These are phyloP conservation scores for Plebejus melissa DNA, from an alignment of 2,888 invertebrate species.

Conservation along the genomic window DNA sequence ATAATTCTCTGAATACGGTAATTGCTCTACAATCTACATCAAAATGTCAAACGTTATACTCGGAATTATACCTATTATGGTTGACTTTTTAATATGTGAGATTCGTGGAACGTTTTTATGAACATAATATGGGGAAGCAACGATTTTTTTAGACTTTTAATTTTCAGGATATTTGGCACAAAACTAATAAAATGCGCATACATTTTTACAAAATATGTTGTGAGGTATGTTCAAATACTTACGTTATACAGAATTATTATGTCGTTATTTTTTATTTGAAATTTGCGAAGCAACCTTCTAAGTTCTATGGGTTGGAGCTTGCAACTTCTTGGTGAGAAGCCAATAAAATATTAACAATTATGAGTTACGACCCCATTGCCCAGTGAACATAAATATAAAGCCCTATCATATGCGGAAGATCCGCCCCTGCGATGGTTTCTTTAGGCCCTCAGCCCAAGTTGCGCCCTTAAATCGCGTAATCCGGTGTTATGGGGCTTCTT, in stretches of 20 bases:
- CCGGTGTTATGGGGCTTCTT: conserved; percentile 37
- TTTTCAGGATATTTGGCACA: too few species aligned
- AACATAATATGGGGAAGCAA: background rate
- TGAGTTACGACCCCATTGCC: background rate
- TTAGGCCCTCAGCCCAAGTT: background rate
- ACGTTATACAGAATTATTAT: too few species aligned
- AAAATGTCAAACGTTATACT: background rate
- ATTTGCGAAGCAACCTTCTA: too few species aligned
- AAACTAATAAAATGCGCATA: background rate
- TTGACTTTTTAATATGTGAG: background rate
- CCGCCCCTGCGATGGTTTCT: background rate
- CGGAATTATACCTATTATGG: background rate
- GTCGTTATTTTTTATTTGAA: too few species aligned
- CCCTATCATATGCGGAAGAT: conserved; percentile 9
- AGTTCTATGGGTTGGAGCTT: too few species aligned
- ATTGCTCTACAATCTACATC: background rate
- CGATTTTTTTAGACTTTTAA: too few species aligned
- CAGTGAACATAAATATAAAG: conserved; percentile 7
- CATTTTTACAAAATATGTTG: too few species aligned
- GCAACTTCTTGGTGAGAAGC: background rate
- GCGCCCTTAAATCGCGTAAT: conserved; percentile 33
- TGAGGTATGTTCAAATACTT: too few species aligned
- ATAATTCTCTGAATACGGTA: conserved; percentile 1
- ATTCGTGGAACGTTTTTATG: background rate
- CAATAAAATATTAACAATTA: background rate